Evolutionary conservation across 2,888 invertebrate species (phyloP).

Genomic region (Pogonocherus hispidulus): DNA sequence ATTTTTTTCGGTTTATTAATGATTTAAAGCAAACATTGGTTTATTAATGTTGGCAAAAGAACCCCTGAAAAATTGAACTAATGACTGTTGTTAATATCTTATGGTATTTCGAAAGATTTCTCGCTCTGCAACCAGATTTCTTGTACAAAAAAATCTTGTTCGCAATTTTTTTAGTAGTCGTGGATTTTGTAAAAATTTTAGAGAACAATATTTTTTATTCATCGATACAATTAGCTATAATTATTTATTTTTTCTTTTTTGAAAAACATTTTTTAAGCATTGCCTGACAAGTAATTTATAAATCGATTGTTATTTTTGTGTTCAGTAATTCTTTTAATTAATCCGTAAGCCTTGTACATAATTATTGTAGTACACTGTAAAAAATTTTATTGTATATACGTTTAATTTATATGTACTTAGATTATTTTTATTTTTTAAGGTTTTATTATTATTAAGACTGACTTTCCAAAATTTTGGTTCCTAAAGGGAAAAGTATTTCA

Average conservation of each 20-base stretch:
- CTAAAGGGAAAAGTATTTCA: slow-evolving; percentile 68
- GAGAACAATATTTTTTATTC: background rate
- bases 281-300: slow-evolving; percentile 33
- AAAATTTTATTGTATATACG: slow-evolving; percentile 62
- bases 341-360: slow-evolving; percentile 50
- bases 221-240: slow-evolving; percentile 13
- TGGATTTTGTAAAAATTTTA: slow-evolving; percentile 9
- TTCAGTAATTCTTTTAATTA: slow-evolving; percentile 43
- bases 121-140: background rate
- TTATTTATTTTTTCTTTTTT: slow-evolving; percentile 25
- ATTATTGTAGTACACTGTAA: slow-evolving; percentile 58
- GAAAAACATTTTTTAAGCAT: slow-evolving; percentile 32
- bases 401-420: slow-evolving; percentile 63
- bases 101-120: background rate
- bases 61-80: background rate
- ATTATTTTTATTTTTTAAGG: slow-evolving; percentile 59
- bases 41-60: background rate
- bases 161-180: background rate
- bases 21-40: background rate
- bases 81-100: background rate
- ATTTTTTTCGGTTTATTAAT: too few relatives aligned
- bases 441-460: slow-evolving; percentile 68
- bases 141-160: background rate
- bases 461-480: slow-evolving; percentile 68
- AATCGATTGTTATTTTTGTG: slow-evolving; percentile 44